phyloP scores from a whole-genome alignment of 1,140 invertebrate genomes.

The Bacillus rossius region DNA sequence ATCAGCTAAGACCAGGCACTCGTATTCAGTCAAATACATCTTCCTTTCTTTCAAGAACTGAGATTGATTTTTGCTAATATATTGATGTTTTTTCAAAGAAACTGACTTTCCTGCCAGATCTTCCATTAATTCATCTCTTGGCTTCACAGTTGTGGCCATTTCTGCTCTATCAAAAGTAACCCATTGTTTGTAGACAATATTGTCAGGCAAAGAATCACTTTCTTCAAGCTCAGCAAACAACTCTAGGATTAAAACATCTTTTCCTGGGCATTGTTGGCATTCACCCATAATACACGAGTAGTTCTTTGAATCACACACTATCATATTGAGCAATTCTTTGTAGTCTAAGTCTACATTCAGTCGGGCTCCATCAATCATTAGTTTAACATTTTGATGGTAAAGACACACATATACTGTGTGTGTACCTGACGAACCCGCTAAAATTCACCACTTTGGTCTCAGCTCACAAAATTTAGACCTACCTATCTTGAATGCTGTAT shows the following conservation, averaged over 20 bases:
- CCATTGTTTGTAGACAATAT: constrained; percentile 11
- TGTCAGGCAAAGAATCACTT: constrained; percentile 5
- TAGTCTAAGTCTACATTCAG: constrained; percentile 5
- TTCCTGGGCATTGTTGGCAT: constrained; percentile 3
- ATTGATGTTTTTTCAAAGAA: too few species aligned
- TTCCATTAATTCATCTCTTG: background rate
- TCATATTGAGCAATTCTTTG: constrained; percentile 6
- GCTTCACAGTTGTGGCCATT: constrained; percentile 11
- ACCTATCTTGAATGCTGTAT: constrained; percentile 7
- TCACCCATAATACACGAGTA: constrained; percentile 9
- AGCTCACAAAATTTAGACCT: constrained; percentile 15
- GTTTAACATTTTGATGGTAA: constrained; percentile 17
- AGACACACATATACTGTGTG: constrained; percentile 15
- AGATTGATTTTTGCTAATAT: too few species aligned
- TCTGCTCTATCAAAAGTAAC: constrained; percentile 12
- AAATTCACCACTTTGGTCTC: constrained; percentile 14
- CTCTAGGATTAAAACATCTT: constrained; percentile 4
- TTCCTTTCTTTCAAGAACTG: constrained; percentile 4
- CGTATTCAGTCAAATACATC: constrained; percentile 3
- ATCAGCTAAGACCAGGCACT: constrained; percentile 16
- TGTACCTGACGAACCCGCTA: constrained; percentile 9
- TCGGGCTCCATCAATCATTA: constrained; percentile 11
- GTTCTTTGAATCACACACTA: constrained; percentile 7
- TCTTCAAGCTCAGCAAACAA: constrained; percentile 6
- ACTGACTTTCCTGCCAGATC: too few species aligned